Evolutionary conservation across 2,797 vertebrate species (phyloP).

Genomic region (Cyclopterus lumpus): DNA sequence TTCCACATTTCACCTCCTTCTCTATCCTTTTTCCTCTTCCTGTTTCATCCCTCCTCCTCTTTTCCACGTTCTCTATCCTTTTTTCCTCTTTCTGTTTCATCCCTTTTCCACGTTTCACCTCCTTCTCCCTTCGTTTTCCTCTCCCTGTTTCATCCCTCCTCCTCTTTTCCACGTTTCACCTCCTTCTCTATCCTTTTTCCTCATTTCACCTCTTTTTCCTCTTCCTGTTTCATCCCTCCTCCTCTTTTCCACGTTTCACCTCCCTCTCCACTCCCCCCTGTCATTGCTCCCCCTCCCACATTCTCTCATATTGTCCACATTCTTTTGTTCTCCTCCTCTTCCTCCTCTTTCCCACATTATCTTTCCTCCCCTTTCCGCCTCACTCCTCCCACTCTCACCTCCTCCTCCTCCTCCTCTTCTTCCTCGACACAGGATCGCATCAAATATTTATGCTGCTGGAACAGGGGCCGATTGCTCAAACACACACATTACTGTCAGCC

Average conservation of each 20-base stretch:
- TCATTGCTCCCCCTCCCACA: background rate
- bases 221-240: background rate
- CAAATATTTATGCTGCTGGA: slow-evolving; percentile 81
- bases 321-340: slow-evolving; percentile 7
- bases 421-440: slow-evolving; percentile 69
- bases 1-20: too few relatives aligned
- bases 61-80: too few relatives aligned
- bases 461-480: slow-evolving; percentile 76
- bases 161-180: too few relatives aligned
- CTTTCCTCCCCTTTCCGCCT: slow-evolving; percentile 1
- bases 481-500: slow-evolving; percentile 79
- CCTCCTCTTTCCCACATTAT: background rate
- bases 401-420: slow-evolving; percentile 33
- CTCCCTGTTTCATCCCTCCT: too few relatives aligned
- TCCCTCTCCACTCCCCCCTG: too few relatives aligned
- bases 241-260: background rate
- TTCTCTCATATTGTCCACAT: background rate
- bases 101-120: too few relatives aligned
- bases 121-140: too few relatives aligned
- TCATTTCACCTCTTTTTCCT: background rate
- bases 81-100: too few relatives aligned
- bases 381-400: slow-evolving; percentile 6
- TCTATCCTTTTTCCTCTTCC: too few relatives aligned
- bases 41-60: too few relatives aligned
- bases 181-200: too few relatives aligned